Evolutionary conservation across 1,140 invertebrate genomes (phyloP), one percentile per base, ranked within the genome.

Genomic region (Heliconius eleuchia): DNA sequence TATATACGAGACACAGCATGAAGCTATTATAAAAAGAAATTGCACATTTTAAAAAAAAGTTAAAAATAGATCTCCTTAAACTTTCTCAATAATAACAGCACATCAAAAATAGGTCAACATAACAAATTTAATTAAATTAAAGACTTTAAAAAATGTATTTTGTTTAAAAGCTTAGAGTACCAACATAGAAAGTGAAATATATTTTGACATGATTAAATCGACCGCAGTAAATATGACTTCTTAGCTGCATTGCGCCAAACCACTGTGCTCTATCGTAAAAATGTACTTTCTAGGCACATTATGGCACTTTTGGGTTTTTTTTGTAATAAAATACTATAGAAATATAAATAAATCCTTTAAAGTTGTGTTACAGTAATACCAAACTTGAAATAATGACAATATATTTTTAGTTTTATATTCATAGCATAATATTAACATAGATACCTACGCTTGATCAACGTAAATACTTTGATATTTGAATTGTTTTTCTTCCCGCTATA

Each of bases 161-260:
- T 30, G 1, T 30, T 23, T 16, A 66, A 66, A 66, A 27, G n/a
- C n/a, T n/a, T n/a, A n/a, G 9, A 23, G 60, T 66, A 66, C 23
- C 11, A 27, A 66, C n/a, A 66, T 66, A 66, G 60, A 66, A 66
- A 76, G 74, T 34, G 60, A 70, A 76, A 70, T 70, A 76, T 76
- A 70, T 70, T 75, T 76, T 66, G 60, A 66, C 27, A 66, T 66
- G 23, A 66, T 66, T 66, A 66, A 66, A 66, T 66, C 27, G 60
- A 76, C 73, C 77, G 83, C 83, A 80, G 83, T 75, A 66, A 66
- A 66, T 66, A 66, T 66, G 60, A 66, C 72, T 74, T 76, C 60
- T 84, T 82, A 83, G 81, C 85, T 88, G 87, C 87, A 88, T 80
- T 88, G 87, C 87, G 83, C 80, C 81, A 86, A 83, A 81, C 73